Evolutionary conservation across 2,797 vertebrate genomes (phyloP), one percentile per base, ranked within the genome.

Genomic region (Amblyraja radiata): DNA sequence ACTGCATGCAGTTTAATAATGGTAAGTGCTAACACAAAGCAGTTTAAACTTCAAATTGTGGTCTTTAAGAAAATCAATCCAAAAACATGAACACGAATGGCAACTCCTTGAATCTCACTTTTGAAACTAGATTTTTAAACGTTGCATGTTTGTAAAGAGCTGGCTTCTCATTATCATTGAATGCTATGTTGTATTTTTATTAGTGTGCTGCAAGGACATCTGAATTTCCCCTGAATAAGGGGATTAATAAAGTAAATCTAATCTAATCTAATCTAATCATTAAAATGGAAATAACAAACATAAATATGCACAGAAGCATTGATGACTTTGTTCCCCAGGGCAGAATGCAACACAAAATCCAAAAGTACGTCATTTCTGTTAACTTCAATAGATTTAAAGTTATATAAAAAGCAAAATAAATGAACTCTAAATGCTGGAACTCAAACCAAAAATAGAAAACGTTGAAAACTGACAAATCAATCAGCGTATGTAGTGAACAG

Each of bases 331-430:
- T 83, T 83, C 80, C 3, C 80, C 23, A 54, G n/a, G 13, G 6
- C 11, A 86, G 46, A 25, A 10, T 83, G 46, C 9, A 21, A 21
- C 18, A 54, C 21, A 81, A 81, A 32, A 14, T 25, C 61, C 58
- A 32, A 63, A 11, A 8, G 11, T 86, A 65, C 32, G 63, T 16
- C n/a, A 65, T 14, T 65, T 88, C 61, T 88, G 61, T 88, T 84
- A 25, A 61, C 9, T 84, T 25, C 18, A 14, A n/a, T n/a, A 7
- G n/a, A 86, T 16, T 73, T 73, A 73, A 88, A 16, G n/a, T 88
- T n/a, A 88, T 65, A 88, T 65, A 32, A 65, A 86, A 88, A 65
- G 13, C n/a, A 88, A 32, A 65, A 36, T n/a, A 77, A 88, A 73
- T 73, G 71, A 65, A 65, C 5, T 65, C 28, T 88, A 32, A n/a